Conservation (phyloP, 1,140 invertebrate genomes). For the Ditylenchus dipsaci region DNA sequence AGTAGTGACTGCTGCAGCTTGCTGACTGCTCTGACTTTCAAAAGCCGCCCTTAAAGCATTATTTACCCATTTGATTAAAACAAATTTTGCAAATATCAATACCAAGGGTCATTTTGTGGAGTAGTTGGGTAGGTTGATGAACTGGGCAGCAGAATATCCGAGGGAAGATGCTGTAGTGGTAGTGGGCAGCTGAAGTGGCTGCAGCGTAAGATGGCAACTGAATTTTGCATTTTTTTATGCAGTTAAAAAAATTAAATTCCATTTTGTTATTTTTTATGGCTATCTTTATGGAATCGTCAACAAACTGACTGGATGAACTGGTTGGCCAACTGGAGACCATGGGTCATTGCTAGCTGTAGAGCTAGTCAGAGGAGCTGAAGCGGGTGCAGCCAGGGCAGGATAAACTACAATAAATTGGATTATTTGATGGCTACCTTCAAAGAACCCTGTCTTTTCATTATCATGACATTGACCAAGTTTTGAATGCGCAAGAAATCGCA, state of each 20-base stretch:
- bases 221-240: no score
- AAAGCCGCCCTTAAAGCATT: conserved; percentile 12
- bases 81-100: not conserved
- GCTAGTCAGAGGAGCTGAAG: not conserved
- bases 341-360: not conserved
- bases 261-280: no score
- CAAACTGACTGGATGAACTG: not conserved
- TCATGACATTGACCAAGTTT: no score
- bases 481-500: no score
- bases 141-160: no score
- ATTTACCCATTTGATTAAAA: not conserved
- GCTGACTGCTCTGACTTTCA: conserved; percentile 2
- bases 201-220: not conserved
- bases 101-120: not conserved
- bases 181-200: not conserved
- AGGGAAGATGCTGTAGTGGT: not conserved
- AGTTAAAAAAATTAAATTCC: no score
- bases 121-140: not conserved
- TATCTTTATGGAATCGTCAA: no score
- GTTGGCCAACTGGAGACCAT: not conserved
- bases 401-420: not conserved
- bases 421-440: no score
- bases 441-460: no score
- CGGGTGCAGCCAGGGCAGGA: not conserved
- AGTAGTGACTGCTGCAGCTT: not conserved